These are phyloP conservation scores for Halcyon leucocephala DNA, from an alignment of 2,797 vertebrate species.

Conservation along the genomic window DNA sequence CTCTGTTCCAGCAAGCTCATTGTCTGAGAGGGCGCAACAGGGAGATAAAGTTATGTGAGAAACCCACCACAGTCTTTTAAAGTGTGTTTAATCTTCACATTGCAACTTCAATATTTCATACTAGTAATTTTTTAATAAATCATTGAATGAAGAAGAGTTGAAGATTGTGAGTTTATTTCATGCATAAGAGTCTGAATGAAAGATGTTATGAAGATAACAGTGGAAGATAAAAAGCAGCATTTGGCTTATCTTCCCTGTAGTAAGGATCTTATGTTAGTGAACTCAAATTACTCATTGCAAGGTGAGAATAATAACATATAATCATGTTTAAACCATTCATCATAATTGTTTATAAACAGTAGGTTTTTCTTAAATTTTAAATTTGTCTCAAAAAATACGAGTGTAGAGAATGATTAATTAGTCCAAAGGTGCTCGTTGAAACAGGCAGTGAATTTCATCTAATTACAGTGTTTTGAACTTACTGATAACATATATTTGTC, in stretches of 20 bases:
- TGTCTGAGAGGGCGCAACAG: neutral
- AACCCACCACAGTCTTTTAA: neutral
- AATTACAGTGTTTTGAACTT: neutral
- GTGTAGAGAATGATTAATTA: neutral
- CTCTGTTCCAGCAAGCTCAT: neutral
- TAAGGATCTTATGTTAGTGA: neutral
- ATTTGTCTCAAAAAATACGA: neutral
- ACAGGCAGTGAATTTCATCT: neutral
- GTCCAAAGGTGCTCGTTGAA: neutral
- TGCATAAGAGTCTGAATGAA: neutral
- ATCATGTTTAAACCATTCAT: neutral
- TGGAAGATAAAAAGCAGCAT: neutral
- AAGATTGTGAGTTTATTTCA: neutral
- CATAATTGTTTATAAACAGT: neutral
- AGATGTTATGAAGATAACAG: neutral
- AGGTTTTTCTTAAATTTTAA: neutral
- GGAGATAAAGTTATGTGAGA: neutral
- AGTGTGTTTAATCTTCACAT: neutral
- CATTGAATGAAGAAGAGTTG: neutral
- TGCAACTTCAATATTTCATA: neutral
- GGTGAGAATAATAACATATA: neutral
- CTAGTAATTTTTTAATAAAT: neutral
- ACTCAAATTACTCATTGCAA: neutral
- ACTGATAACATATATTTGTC: neutral
- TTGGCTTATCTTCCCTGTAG: neutral